Base-by-base conservation (phyloP, 2,113 vertebrate species). In the Panthera tigris region DNA sequence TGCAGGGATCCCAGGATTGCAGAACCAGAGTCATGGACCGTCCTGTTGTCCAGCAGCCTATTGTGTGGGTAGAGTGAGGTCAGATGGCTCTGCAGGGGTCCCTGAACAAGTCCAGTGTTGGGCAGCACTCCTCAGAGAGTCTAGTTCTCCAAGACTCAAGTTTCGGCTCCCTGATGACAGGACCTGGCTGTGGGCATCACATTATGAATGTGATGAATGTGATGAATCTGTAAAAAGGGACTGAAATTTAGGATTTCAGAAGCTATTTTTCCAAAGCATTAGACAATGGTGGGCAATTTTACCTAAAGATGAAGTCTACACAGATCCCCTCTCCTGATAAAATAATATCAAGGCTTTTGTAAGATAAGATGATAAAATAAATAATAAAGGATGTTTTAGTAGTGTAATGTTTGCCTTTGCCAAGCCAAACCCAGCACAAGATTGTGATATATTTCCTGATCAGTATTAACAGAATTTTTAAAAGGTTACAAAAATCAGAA, bases 381-480 rank as follows among this genome's bases (percentile, higher is more conserved):
- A 89, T 73, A 33, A 50, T 39, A 87, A 91, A 92, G 55, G 63
- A 31, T 36, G 13, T 25, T 93, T 93, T 33, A 36, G 6, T 85
- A 73, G 29, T 78, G 50, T 78, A 85, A 63, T 55, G 19, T 18
- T 74, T 18, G 0, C 61, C 27, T 78, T 66, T 71, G 50, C 74
- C 36, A 96, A 80, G 63, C 57, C 79, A 78, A 88, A 88, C 52
- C 31, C 33, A 91, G 27, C 36, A 45, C 29, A 36, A 85, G 66
- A 91, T 57, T 73, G 23, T 94, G 91, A 87, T 79, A 50, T 68
- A 82, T 92, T 97, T 97, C 88, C 83, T 33, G 18, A 86, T 73
- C 63, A n/a, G 63, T 61, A 92, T 86, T 76, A 86, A 85, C n/a
- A 85, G 73, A 86, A 73, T 76, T 81, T 95, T 89, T 55, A 74